These are phyloP conservation scores for Laupala kohalensis DNA, from an alignment of 1,140 invertebrate genomes.

Conservation along the genomic window DNA sequence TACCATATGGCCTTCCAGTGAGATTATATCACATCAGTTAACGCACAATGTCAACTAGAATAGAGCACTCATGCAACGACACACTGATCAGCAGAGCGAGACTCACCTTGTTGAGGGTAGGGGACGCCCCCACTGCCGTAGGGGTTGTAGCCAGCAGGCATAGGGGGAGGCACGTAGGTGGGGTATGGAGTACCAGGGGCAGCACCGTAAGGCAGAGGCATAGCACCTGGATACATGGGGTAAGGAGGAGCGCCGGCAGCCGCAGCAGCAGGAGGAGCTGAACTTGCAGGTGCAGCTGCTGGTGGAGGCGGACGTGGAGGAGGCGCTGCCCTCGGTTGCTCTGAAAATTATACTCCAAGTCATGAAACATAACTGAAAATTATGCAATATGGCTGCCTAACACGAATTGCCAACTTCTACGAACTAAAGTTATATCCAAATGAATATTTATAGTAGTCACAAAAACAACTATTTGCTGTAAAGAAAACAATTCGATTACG, in stretches of 20 bases:
- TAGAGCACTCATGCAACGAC: too few species aligned
- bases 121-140: constrained; percentile 56
- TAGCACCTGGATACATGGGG: constrained; percentile 46
- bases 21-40: too few species aligned
- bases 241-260: constrained; percentile 40
- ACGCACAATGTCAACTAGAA: too few species aligned
- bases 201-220: constrained; percentile 65
- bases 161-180: constrained; percentile 51
- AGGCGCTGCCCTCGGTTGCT: constrained; percentile 23
- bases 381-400: too few species aligned
- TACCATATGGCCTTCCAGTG: too few species aligned
- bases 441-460: too few species aligned
- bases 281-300: constrained; percentile 22
- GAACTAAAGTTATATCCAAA: too few species aligned
- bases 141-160: constrained; percentile 75
- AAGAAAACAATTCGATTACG: constrained; percentile 5
- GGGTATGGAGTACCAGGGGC: constrained; percentile 50
- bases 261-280: constrained; percentile 24
- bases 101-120: constrained; percentile 42
- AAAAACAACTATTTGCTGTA: too few species aligned
- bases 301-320: constrained; percentile 30
- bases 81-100: too few species aligned
- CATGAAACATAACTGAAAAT: too few species aligned
- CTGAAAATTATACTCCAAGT: constrained; percentile 13
- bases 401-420: too few species aligned